Conservation (phyloP, 2,888 invertebrate genomes). For the Druceiella hillmani region DNA sequence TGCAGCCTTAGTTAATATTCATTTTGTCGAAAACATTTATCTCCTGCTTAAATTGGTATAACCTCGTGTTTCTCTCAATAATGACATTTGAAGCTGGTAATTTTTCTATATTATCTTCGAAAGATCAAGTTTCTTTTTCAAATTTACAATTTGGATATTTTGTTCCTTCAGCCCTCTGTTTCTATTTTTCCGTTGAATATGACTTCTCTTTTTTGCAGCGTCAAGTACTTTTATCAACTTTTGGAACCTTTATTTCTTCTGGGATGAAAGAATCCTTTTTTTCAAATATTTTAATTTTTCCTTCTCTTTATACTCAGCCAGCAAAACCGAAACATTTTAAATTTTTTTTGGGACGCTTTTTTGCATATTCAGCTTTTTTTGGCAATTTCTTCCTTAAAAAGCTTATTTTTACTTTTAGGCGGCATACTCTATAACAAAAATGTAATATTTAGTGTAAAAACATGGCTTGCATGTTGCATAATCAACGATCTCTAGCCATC, state of each 20-base stretch:
- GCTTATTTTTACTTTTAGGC: slow-evolving; percentile 13
- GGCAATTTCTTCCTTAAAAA: too few species aligned
- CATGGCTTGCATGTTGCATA: too few species aligned
- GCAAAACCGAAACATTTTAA: slow-evolving; percentile 16
- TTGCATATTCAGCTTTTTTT: slow-evolving; percentile 13
- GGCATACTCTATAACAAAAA: slow-evolving; percentile 17
- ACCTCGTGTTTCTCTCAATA: too few species aligned
- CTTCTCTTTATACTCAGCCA: slow-evolving; percentile 13
- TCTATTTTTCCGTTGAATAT: slow-evolving; percentile 15
- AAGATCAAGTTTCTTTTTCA: slow-evolving; percentile 13
- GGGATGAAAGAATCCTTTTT: slow-evolving; percentile 11
- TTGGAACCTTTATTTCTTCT: slow-evolving; percentile 10
- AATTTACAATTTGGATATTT: slow-evolving; percentile 12
- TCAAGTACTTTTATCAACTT: too few species aligned
- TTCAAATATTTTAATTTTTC: slow-evolving; percentile 9
- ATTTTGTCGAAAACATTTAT: too few species aligned
- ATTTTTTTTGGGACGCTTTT: slow-evolving; percentile 15
- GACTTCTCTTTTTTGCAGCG: slow-evolving; percentile 15
- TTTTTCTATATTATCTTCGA: too few species aligned
- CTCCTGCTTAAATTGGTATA: too few species aligned
- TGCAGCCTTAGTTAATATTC: too few species aligned
- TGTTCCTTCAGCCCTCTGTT: slow-evolving; percentile 14
- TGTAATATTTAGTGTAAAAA: too few species aligned
- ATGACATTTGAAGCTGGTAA: too few species aligned
- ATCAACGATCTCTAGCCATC: too few species aligned